Percentiles rank a stretch among this genome's conserved stretches.
Conservation (phyloP, 2,888 invertebrate genomes). For the Molanna angustata region DNA sequence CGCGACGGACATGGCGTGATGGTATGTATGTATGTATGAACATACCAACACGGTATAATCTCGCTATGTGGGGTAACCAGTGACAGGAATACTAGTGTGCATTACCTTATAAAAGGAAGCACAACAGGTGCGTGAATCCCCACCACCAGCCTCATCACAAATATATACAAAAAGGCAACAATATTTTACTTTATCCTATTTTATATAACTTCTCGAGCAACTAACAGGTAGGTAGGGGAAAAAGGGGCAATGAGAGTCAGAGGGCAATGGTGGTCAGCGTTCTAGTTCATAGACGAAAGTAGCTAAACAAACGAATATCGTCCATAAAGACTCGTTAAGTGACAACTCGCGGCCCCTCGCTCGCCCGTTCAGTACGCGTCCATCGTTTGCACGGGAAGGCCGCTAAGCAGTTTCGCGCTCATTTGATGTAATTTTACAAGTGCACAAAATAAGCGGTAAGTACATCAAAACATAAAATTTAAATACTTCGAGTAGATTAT, state of each 20-base stretch:
- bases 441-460: slow-evolving; percentile 1
- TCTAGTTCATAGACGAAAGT: not conserved
- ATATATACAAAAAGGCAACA: too few relatives aligned
- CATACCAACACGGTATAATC: too few relatives aligned
- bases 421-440: not conserved
- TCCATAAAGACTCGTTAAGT: not conserved
- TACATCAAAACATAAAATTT: not conserved
- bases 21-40: too few relatives aligned
- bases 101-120: too few relatives aligned
- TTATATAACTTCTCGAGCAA: too few relatives aligned
- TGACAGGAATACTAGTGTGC: too few relatives aligned
- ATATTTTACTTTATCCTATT: too few relatives aligned
- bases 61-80: too few relatives aligned
- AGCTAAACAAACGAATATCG: not conserved
- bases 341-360: not conserved
- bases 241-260: slow-evolving; percentile 5
- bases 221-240: too few relatives aligned
- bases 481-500: not conserved
- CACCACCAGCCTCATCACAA: too few relatives aligned
- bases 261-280: slow-evolving; percentile 1
- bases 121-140: too few relatives aligned
- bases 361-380: not conserved
- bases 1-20: too few relatives aligned
- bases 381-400: not conserved
- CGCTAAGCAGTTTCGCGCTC: not conserved